phyloP scores from a whole-genome alignment of 2,888 invertebrate genomes.

The Pristionchus entomophagus region DNA sequence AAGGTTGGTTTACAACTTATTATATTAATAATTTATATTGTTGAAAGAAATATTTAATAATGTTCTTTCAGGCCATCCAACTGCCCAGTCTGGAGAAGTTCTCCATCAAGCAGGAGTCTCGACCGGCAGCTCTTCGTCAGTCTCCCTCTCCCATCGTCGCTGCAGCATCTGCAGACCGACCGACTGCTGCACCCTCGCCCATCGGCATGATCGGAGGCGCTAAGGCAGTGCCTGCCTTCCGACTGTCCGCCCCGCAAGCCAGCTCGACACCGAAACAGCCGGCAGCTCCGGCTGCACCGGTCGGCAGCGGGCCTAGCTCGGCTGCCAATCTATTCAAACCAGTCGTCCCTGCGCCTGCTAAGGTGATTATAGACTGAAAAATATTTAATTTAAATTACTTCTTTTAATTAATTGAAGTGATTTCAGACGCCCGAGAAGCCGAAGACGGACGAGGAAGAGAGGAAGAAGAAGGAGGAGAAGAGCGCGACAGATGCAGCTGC shows the following conservation, averaged over 20 bases:
- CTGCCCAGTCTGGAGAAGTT: slow-evolving; percentile 16
- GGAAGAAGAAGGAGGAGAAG: neutral
- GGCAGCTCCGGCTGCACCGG: neutral
- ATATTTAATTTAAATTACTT: neutral
- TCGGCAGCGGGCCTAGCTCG: neutral
- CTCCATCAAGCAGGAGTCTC: slow-evolving; percentile 19
- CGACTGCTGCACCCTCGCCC: neutral
- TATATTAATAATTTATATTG: too few species aligned
- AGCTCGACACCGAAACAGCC: neutral
- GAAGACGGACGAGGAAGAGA: neutral
- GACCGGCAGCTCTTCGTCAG: neutral
- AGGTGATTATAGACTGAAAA: neutral
- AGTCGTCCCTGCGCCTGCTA: neutral
- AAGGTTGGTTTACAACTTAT: neutral
- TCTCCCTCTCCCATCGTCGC: neutral
- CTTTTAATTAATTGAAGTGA: neutral
- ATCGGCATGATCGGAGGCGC: neutral
- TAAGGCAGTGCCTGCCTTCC: slow-evolving; percentile 11
- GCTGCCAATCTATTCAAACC: too few species aligned
- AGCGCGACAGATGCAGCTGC: neutral
- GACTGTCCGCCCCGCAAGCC: slow-evolving; percentile 18
- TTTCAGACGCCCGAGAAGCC: neutral
- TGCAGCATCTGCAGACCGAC: neutral
- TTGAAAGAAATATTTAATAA: too few species aligned
- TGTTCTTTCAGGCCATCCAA: neutral